Percentiles rank a stretch among this genome's conserved stretches.
These are phyloP conservation scores for Philotrypesis tridentata DNA, from an alignment of 1,140 invertebrate genomes.

Conservation along the genomic window DNA sequence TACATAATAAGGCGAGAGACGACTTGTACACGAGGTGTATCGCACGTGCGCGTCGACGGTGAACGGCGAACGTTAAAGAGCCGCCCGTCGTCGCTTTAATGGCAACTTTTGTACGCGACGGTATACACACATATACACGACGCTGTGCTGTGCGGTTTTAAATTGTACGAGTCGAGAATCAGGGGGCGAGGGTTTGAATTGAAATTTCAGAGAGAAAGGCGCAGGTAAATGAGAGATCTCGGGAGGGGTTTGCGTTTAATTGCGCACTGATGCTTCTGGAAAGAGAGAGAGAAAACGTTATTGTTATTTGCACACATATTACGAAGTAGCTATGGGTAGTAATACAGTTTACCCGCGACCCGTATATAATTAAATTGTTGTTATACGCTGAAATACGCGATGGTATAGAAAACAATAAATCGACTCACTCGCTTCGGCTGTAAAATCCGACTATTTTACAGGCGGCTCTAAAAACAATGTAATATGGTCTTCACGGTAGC, in stretches of 20 bases:
- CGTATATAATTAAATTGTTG: no score
- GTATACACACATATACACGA: not conserved
- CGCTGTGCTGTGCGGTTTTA: not conserved
- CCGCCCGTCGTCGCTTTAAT: not conserved
- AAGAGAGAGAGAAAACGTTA: no score
- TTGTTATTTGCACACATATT: no score
- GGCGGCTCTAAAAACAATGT: no score
- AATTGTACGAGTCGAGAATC: not conserved
- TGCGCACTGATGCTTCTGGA: no score
- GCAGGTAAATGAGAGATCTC: no score
- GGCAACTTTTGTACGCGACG: not conserved
- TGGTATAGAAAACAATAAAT: not conserved
- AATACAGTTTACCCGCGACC: no score
- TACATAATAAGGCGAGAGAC: slow-evolving; percentile 2
- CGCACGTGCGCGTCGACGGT: not conserved
- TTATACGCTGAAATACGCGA: no score
- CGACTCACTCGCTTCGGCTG: no score
- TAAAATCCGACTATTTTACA: no score
- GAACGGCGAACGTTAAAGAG: not conserved
- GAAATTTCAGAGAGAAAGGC: not conserved
- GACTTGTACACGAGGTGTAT: not conserved
- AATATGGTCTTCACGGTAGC: not conserved
- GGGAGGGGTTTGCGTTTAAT: no score
- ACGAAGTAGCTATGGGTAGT: no score
- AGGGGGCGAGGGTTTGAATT: not conserved